Conservation (phyloP, 2,797 vertebrate genomes). For the Etheostoma nigrum region DNA sequence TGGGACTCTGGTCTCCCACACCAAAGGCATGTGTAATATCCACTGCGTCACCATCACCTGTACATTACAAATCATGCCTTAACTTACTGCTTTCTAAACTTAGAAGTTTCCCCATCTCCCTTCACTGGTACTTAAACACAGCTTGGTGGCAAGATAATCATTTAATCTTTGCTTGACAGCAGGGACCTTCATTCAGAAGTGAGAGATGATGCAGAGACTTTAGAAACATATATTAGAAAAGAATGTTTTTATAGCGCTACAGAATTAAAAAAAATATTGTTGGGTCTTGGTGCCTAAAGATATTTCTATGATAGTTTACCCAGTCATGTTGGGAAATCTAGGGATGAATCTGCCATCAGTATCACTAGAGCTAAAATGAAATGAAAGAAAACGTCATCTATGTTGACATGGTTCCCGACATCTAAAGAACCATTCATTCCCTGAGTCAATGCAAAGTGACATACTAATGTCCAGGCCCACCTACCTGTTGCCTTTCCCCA, state of each 20-base stretch:
- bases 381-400: background rate
- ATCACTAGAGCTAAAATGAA: background rate
- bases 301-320: background rate
- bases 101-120: constrained; percentile 9
- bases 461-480: constrained; percentile 7
- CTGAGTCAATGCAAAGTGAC: constrained; percentile 1
- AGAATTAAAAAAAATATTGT: background rate
- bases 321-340: background rate
- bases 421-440: background rate
- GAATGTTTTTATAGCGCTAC: background rate
- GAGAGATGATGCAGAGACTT: background rate
- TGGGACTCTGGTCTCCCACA: too few relatives aligned
- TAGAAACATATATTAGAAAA: background rate
- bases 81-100: background rate
- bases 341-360: background rate
- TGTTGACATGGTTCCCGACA: background rate
- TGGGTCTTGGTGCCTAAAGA: background rate
- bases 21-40: too few relatives aligned
- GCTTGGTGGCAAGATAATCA: background rate
- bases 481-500: constrained; percentile 69
- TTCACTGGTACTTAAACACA: background rate
- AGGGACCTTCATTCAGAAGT: background rate
- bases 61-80: too few relatives aligned
- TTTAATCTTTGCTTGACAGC: background rate
- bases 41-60: too few relatives aligned